A percentile compares a stretch with the other conserved stretches of the same genome.
Evolutionary conservation across 2,888 invertebrate species (phyloP).

Genomic region (Rotaria socialis): DNA sequence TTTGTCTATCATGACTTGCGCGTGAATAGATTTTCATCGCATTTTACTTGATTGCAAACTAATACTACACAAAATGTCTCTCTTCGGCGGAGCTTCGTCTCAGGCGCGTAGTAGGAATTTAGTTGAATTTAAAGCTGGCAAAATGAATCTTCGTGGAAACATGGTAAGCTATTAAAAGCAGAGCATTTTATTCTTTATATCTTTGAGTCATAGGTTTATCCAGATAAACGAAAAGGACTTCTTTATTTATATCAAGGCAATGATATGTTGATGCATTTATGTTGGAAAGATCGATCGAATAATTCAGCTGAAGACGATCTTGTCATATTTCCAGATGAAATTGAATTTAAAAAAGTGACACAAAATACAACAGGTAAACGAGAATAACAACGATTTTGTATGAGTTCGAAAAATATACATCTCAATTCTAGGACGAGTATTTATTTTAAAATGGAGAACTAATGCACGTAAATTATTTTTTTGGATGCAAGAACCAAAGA

Average conservation of each 20-base stretch:
- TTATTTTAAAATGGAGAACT: slow-evolving; percentile 88
- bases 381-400: not conserved
- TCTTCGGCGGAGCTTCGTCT: not conserved
- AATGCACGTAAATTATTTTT: slow-evolving; percentile 88
- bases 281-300: slow-evolving; percentile 93
- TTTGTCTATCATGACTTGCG: too few species aligned
- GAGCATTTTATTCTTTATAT: not conserved
- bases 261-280: slow-evolving; percentile 95
- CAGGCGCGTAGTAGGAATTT: slow-evolving; percentile 37
- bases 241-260: slow-evolving; percentile 92
- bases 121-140: slow-evolving; percentile 45
- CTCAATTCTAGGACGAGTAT: slow-evolving; percentile 67
- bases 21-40: too few species aligned
- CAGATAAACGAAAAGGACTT: slow-evolving; percentile 87
- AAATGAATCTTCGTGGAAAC: slow-evolving; percentile 41
- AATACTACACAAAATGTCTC: slow-evolving; percentile 30
- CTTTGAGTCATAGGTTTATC: slow-evolving; percentile 57
- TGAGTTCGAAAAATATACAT: not conserved
- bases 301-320: slow-evolving; percentile 81
- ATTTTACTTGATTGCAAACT: not conserved
- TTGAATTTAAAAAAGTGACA: slow-evolving; percentile 86
- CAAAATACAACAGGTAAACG: slow-evolving; percentile 83
- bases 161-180: not conserved
- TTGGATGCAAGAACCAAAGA: slow-evolving; percentile 77
- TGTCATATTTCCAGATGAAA: slow-evolving; percentile 96